Conservation (phyloP, 2,888 invertebrate genomes). For the Euzetes globulus region DNA sequence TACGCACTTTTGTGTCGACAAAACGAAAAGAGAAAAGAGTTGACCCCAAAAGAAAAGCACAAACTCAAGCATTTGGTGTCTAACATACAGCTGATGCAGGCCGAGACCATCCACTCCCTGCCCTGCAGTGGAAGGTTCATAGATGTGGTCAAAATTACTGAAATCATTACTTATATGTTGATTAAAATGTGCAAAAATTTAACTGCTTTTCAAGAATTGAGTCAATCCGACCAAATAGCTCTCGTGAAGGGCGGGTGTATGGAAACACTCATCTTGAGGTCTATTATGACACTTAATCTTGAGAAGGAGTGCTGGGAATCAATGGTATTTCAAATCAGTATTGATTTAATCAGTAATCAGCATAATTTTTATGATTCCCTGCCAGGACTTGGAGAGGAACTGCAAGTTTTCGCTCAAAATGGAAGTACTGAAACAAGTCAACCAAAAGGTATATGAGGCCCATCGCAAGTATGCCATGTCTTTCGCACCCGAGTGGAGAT, state of each 20-base stretch:
- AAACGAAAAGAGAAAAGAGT: neutral
- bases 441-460: constrained; percentile 72
- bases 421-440: constrained; percentile 81
- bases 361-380: neutral
- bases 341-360: neutral
- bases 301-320: constrained; percentile 77
- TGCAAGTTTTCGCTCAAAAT: constrained; percentile 53
- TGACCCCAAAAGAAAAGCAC: neutral
- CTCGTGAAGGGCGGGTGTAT: constrained; percentile 86
- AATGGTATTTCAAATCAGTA: constrained; percentile 6
- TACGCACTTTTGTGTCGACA: constrained; percentile 20
- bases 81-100: constrained; percentile 29
- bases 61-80: constrained; percentile 30
- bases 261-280: constrained; percentile 89
- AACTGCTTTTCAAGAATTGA: constrained; percentile 78
- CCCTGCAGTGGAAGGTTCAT: constrained; percentile 45
- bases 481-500: constrained; percentile 74
- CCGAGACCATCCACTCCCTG: constrained; percentile 26
- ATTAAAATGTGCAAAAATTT: constrained; percentile 57
- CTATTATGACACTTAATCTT: constrained; percentile 83
- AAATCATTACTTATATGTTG: constrained; percentile 75
- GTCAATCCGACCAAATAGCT: constrained; percentile 84
- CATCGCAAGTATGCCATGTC: constrained; percentile 76
- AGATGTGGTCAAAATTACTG: constrained; percentile 80
- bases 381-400: constrained; percentile 30